Conservation (phyloP, 1,140 invertebrate species). For the Diabrotica virgifera region DNA sequence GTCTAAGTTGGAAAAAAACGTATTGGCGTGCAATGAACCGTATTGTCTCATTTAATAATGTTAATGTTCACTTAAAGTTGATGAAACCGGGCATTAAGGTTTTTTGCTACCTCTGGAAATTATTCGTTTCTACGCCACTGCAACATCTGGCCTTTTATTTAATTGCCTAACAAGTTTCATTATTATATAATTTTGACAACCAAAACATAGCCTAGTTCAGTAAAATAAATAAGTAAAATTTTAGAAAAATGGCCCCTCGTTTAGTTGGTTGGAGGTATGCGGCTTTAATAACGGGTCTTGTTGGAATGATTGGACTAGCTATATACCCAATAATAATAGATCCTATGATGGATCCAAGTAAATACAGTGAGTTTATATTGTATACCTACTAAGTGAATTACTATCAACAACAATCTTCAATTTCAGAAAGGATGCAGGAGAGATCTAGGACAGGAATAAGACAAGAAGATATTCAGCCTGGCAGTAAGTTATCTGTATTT, state of each 20-base stretch:
- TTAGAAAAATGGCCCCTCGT: constrained; percentile 7
- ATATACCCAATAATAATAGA: constrained; percentile 63
- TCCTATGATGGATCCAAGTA: constrained; percentile 63
- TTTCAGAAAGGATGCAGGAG: constrained; percentile 61
- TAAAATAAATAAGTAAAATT: too few relatives aligned
- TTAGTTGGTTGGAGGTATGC: constrained; percentile 58
- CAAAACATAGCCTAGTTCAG: too few relatives aligned
- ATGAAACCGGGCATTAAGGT: too few relatives aligned
- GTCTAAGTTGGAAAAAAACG: too few relatives aligned
- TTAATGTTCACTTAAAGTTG: too few relatives aligned
- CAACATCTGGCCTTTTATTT: too few relatives aligned
- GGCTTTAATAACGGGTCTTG: constrained; percentile 56
- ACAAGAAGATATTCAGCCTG: constrained; percentile 67
- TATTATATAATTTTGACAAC: too few relatives aligned
- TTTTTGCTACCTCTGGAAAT: too few relatives aligned
- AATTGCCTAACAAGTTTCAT: too few relatives aligned
- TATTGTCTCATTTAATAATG: too few relatives aligned
- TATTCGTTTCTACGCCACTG: too few relatives aligned
- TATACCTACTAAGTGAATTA: constrained; percentile 7
- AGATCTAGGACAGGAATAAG: constrained; percentile 55
- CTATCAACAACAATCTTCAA: constrained; percentile 18
- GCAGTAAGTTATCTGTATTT: constrained; percentile 53
- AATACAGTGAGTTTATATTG: constrained; percentile 41
- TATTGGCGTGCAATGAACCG: too few relatives aligned
- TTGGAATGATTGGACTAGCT: constrained; percentile 55